Evolutionary conservation across 2,888 invertebrate genomes (phyloP).

Genomic region (Pachymerium ferrugineum): DNA sequence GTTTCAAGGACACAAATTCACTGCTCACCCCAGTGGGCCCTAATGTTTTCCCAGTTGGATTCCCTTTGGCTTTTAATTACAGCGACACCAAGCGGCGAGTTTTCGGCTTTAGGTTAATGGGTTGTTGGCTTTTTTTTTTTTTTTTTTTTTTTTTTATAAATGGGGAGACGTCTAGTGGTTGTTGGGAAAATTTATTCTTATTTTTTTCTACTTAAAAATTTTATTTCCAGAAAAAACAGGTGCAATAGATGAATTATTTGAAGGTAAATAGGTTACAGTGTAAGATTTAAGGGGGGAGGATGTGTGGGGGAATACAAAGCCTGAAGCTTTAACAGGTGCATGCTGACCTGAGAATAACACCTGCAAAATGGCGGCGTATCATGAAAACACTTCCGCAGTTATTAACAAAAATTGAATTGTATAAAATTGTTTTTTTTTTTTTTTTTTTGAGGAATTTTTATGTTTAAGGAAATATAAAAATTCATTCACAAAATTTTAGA

Average conservation of each 20-base stretch:
- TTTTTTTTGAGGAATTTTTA: too few relatives aligned
- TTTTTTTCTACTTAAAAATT: background rate
- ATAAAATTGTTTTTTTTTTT: too few relatives aligned
- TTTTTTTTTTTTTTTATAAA: too few relatives aligned
- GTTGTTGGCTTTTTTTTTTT: too few relatives aligned
- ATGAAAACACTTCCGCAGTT: background rate
- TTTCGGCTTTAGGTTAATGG: background rate
- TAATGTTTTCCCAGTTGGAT: background rate
- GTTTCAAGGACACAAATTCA: background rate
- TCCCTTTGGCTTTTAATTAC: background rate
- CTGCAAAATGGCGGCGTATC: background rate
- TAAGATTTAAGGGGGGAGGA: background rate
- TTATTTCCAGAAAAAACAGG: background rate
- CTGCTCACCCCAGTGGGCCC: background rate
- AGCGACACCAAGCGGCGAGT: background rate
- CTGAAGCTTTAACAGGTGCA: background rate
- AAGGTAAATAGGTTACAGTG: background rate
- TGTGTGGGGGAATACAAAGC: background rate
- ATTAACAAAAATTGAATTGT: background rate
- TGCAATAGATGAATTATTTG: background rate
- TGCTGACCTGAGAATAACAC: background rate
- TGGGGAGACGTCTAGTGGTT: too few relatives aligned
- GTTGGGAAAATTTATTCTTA: too few relatives aligned
- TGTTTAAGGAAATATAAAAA: too few relatives aligned
- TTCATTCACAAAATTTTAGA: too few relatives aligned